phyloP scores from a whole-genome alignment of 1,140 invertebrate genomes.

The Aradophagus sp. region DNA sequence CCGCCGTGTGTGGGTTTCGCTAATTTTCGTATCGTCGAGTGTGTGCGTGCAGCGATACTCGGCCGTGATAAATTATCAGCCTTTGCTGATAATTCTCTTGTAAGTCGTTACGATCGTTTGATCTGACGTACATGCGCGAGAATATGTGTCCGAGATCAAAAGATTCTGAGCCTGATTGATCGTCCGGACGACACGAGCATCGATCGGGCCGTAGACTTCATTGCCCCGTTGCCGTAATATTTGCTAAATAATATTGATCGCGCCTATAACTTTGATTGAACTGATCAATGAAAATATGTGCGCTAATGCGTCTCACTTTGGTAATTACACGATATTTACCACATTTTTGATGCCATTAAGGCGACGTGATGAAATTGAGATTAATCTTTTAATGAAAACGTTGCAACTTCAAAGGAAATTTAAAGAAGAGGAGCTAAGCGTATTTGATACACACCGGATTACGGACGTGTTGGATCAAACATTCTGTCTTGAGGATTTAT shows the following conservation, averaged over 20 bases:
- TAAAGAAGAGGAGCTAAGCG: no score
- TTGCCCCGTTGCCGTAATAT: slow-evolving; percentile 34
- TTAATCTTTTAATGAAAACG: no score
- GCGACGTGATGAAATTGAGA: no score
- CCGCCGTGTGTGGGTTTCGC: slow-evolving; percentile 66
- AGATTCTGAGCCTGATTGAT: slow-evolving; percentile 45
- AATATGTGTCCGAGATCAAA: slow-evolving; percentile 52
- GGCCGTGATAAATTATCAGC: slow-evolving; percentile 56
- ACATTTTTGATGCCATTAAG: no score
- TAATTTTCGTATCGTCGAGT: slow-evolving; percentile 59
- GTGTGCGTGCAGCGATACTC: slow-evolving; percentile 60
- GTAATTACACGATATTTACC: slow-evolving; percentile 23
- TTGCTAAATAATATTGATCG: slow-evolving; percentile 31
- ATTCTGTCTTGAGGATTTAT: no score
- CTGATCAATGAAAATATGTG: slow-evolving; percentile 20
- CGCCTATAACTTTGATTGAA: slow-evolving; percentile 11
- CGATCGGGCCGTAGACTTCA: slow-evolving; percentile 17
- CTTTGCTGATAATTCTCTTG: slow-evolving; percentile 58
- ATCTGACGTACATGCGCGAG: slow-evolving; percentile 40
- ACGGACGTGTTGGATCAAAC: no score
- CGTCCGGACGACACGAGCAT: slow-evolving; percentile 16
- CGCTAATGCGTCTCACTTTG: slow-evolving; percentile 4
- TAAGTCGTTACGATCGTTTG: slow-evolving; percentile 51
- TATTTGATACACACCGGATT: no score
- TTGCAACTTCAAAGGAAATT: no score